Conservation (phyloP, 2,888 invertebrate genomes). For the Bellardia bayeri region DNA sequence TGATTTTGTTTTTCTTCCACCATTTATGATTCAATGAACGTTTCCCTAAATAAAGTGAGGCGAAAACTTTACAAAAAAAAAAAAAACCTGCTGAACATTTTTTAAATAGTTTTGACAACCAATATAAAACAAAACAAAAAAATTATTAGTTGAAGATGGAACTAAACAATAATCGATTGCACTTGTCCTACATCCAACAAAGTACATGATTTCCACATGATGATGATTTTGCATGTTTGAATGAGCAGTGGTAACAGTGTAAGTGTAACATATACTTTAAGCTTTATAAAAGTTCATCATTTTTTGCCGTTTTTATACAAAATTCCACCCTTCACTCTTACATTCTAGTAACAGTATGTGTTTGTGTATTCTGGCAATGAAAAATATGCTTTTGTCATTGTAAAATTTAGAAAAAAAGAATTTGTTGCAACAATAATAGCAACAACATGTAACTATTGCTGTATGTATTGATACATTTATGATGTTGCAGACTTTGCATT, state of each 20-base stretch:
- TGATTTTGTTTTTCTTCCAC: constrained; percentile 44
- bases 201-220: constrained; percentile 35
- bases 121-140: background rate
- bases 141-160: background rate
- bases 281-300: constrained; percentile 14
- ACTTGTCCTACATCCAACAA: constrained; percentile 68
- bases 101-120: constrained; percentile 46
- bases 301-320: background rate
- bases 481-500: constrained; percentile 67
- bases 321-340: constrained; percentile 15
- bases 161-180: constrained; percentile 66
- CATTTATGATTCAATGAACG: constrained; percentile 58
- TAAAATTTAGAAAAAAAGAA: constrained; percentile 17
- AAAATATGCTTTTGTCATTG: constrained; percentile 70
- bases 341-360: constrained; percentile 1
- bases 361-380: constrained; percentile 66
- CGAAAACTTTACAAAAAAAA: background rate
- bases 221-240: constrained; percentile 16
- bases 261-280: constrained; percentile 67
- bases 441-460: constrained; percentile 36
- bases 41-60: constrained; percentile 11
- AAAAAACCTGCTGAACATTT: background rate
- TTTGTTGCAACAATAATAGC: background rate
- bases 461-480: constrained; percentile 66
- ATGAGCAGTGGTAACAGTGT: background rate